A percentile compares a stretch with the other conserved stretches of the same genome.
Evolutionary conservation across 2,797 vertebrate genomes (phyloP).

Genomic region (Poeciliopsis turneri): DNA sequence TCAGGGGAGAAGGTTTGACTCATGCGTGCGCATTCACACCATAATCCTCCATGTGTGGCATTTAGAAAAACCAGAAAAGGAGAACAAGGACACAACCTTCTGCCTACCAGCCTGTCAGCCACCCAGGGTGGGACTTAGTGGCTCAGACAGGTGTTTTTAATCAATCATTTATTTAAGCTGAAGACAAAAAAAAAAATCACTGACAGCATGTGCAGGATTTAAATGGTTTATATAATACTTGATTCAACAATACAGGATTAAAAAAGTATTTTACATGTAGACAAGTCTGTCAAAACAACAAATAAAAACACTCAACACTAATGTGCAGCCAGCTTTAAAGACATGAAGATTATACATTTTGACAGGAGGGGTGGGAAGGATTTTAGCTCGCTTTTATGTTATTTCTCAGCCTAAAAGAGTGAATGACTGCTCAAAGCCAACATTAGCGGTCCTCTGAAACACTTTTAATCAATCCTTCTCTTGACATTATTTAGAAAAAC

Average conservation of each 20-base stretch:
- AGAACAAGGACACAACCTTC: not conserved
- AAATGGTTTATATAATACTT: conserved; percentile 73
- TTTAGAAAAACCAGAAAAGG: not conserved
- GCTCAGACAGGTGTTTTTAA: conserved; percentile 46
- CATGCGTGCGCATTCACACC: conserved; percentile 18
- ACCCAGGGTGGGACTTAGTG: not conserved
- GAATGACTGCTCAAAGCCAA: conserved; percentile 46
- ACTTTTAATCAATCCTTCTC: conserved; percentile 46
- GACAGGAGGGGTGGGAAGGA: conserved; percentile 29
- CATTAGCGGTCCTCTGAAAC: conserved; percentile 53
- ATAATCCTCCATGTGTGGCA: conserved; percentile 37
- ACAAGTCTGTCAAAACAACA: conserved; percentile 42
- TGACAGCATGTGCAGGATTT: conserved; percentile 34
- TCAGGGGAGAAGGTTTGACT: not conserved
- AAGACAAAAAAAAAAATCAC: conserved; percentile 10
- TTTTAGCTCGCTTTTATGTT: conserved; percentile 46
- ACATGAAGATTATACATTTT: conserved; percentile 55
- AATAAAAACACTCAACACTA: conserved; percentile 40
- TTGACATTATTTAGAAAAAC: conserved; percentile 81
- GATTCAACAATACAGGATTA: conserved; percentile 65
- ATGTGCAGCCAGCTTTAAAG: conserved; percentile 63
- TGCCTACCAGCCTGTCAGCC: conserved; percentile 6
- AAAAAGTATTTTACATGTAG: conserved; percentile 62
- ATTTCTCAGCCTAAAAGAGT: conserved; percentile 54
- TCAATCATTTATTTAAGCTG: conserved; percentile 17